Percentiles rank a stretch among this genome's conserved stretches.
Evolutionary conservation across 1,140 invertebrate genomes (phyloP).

Genomic region (Bombus soroeensis): DNA sequence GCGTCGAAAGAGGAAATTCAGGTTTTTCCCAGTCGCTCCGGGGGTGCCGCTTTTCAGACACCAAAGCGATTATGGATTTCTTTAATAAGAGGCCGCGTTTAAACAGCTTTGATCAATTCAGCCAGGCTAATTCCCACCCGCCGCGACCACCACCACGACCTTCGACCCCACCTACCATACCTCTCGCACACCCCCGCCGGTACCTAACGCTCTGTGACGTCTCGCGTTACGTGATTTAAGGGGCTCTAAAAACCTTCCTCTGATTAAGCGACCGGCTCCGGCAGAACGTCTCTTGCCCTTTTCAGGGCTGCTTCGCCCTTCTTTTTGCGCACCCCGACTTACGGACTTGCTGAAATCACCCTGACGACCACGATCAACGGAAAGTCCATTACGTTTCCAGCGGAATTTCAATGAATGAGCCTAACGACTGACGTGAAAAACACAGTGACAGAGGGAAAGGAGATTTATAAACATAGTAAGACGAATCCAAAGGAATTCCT

Average conservation of each 20-base stretch:
- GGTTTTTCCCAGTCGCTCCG: slow-evolving; percentile 62
- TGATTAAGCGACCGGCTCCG: slow-evolving; percentile 78
- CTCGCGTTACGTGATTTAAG: slow-evolving; percentile 79
- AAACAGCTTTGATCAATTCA: slow-evolving; percentile 81
- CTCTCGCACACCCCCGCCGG: neutral
- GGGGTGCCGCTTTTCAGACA: slow-evolving; percentile 59
- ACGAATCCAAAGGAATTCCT: neutral
- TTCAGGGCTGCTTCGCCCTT: slow-evolving; percentile 67
- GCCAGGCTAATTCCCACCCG: slow-evolving; percentile 77
- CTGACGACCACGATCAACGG: slow-evolving; percentile 50
- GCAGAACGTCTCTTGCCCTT: slow-evolving; percentile 76
- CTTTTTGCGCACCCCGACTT: slow-evolving; percentile 60
- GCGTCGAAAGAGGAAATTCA: slow-evolving; percentile 40
- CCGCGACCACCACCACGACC: slow-evolving; percentile 71
- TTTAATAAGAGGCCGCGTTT: slow-evolving; percentile 79
- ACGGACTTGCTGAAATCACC: slow-evolving; percentile 57
- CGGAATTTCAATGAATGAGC: slow-evolving; percentile 39
- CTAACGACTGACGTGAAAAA: slow-evolving; percentile 41
- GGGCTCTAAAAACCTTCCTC: slow-evolving; percentile 78
- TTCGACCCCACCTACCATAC: slow-evolving; percentile 35
- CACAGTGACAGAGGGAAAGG: neutral
- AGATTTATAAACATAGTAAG: slow-evolving; percentile 36
- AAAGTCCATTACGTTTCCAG: slow-evolving; percentile 60
- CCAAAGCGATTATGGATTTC: slow-evolving; percentile 79
- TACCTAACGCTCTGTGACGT: slow-evolving; percentile 65